Evolutionary conservation across 2,113 vertebrate species (phyloP).

Genomic region (Pelmatolapia mariae): DNA sequence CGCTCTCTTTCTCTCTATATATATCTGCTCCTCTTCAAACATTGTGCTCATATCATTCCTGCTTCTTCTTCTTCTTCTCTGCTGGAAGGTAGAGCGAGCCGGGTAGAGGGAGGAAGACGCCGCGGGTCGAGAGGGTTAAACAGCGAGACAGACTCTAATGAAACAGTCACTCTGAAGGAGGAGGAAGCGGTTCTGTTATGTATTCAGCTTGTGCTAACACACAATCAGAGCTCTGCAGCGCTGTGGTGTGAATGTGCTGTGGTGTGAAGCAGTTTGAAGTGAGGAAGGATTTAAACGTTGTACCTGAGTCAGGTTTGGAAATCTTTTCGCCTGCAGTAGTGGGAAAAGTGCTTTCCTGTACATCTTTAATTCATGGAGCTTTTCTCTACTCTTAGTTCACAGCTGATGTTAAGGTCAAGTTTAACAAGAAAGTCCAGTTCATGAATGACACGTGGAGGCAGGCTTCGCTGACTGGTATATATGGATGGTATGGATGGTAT

Average conservation of each 20-base stretch:
- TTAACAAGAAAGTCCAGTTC: not conserved
- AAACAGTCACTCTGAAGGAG: not conserved
- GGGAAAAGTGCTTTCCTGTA: not conserved
- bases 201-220: not conserved
- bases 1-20: conserved; percentile 6
- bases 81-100: not conserved
- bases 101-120: not conserved
- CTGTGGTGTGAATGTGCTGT: not conserved
- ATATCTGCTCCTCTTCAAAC: conserved; percentile 17
- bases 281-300: not conserved
- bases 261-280: not conserved
- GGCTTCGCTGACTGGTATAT: not conserved
- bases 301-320: not conserved
- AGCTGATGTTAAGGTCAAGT: not conserved
- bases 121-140: conserved; percentile 21
- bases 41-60: not conserved
- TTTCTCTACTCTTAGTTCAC: not conserved
- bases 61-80: not conserved
- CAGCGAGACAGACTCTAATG: not conserved
- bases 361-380: not conserved
- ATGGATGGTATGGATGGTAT: not conserved
- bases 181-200: not conserved
- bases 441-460: not conserved
- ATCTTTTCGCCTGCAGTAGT: not conserved
- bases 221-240: not conserved